A percentile compares a stretch with the other conserved stretches of the same genome.
Conservation (phyloP, 2,797 vertebrate species). For the Gallinago solitaria region DNA sequence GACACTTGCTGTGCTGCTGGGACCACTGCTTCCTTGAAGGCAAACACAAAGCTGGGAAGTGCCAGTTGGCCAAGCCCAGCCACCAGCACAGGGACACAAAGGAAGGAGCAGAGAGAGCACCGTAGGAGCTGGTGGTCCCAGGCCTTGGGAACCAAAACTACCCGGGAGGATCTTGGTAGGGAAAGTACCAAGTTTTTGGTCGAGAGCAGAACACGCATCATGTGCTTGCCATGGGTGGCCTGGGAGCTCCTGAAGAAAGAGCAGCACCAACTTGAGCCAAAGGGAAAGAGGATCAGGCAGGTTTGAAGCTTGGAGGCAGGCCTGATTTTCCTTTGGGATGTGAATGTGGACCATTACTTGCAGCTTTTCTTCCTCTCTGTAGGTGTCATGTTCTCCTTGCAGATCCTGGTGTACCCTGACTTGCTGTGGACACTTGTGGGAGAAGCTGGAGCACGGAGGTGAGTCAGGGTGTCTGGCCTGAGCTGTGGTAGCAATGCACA, state of each 20-base stretch:
- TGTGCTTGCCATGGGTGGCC: not conserved
- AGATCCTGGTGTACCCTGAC: not conserved
- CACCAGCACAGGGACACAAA: not conserved
- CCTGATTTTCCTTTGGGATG: not conserved
- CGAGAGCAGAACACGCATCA: fast-evolving
- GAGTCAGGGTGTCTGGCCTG: not conserved
- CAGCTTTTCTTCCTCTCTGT: not conserved
- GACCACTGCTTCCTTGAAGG: not conserved
- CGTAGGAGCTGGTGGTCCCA: not conserved
- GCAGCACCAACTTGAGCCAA: not conserved
- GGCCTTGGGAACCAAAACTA: not conserved
- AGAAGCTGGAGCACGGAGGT: not conserved
- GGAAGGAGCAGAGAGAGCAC: not conserved
- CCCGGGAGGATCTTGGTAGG: not conserved
- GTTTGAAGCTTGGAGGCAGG: not conserved
- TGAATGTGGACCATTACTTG: fast-evolving
- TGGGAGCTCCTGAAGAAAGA: not conserved
- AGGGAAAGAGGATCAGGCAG: not conserved
- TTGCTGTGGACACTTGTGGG: not conserved
- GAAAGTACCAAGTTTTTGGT: not conserved
- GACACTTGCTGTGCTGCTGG: no score
- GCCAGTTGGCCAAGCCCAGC: fast-evolving
- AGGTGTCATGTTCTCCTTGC: not conserved
- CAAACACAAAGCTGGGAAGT: not conserved
- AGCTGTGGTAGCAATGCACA: not conserved